Base-by-base conservation (phyloP, 1,140 invertebrate genomes). In the Aphis gossypii region DNA sequence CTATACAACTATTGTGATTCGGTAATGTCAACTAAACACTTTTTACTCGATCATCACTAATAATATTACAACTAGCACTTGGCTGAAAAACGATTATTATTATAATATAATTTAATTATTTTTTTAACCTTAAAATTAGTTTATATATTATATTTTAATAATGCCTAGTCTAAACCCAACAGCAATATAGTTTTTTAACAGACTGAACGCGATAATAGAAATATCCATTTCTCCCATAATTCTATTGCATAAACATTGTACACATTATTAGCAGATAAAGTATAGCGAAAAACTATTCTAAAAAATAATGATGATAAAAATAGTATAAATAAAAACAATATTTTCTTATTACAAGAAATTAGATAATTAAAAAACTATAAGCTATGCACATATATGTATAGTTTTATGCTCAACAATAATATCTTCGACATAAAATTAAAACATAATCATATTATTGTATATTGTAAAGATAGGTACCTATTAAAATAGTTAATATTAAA, bases 231-330 rank as follows among this genome's bases (percentile, higher is more conserved):
- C 41, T 46, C 38, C 44, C 41, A 46, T 86, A 44, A 86, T 86
- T 44, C 46, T 48, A 86, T 86, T 3, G 41, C 11, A 86, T 11
- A 86, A 86, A 86, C 23, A 86, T 5, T 86, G 83, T 86, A 86
- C 30, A 86, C 44, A 46, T 86, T 44, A 86, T 86, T 86, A 86
- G 41, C 30, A 86, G 11, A 86, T 86, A 46, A 46, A 76, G 60
- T 30, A 86, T 86, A 48, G 44, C 21, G 1, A 30, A 46, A 86
- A 86, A n/a, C 44, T 46, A 46, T 11, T 86, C 44, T 86, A 86
- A 86, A 84, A 86, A 86, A 86, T 25, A 86, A 86, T 86, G 25
- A 86, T 86, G 23, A 86, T 86, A 76, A n/a, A 76, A n/a, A 76
- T 76, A 41, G 9, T 41, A 86, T 41, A 41, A 86, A 86, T 86